Evolutionary conservation across 2,113 vertebrate genomes (phyloP).

Genomic region (Lasiurus cinereus): DNA sequence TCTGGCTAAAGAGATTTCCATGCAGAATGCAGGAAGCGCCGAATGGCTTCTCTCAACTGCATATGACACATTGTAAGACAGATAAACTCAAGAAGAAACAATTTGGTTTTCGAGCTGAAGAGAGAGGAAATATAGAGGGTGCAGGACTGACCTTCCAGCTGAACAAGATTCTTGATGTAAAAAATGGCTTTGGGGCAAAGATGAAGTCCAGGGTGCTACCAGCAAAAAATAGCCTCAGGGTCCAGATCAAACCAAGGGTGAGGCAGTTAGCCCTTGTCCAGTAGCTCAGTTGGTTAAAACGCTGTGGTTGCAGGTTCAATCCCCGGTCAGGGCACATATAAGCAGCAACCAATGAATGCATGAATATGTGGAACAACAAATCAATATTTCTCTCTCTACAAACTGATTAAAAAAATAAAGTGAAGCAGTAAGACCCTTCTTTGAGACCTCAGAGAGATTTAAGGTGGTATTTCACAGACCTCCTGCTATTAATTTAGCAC

Average conservation of each 20-base stretch:
- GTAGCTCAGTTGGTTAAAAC: not conserved
- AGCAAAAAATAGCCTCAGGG: not conserved
- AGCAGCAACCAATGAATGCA: not conserved
- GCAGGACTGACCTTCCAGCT: not conserved
- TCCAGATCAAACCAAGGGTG: not conserved
- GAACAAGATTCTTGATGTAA: not conserved
- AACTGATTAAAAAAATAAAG: not conserved
- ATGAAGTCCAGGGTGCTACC: not conserved
- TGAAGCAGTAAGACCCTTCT: not conserved
- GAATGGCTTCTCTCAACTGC: not conserved
- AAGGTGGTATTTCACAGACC: not conserved
- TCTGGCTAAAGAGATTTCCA: not conserved
- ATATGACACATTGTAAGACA: not conserved
- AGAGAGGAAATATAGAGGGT: not conserved
- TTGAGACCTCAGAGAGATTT: conserved; percentile 2
- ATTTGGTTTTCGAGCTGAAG: not conserved
- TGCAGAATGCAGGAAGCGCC: not conserved
- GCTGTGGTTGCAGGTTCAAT: not conserved
- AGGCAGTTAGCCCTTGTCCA: not conserved
- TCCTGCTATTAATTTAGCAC: not conserved
- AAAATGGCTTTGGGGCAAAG: not conserved
- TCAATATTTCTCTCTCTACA: not conserved
- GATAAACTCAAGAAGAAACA: not conserved
- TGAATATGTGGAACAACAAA: not conserved
- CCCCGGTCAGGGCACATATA: not conserved